Evolutionary conservation across 2,797 vertebrate species (phyloP).

Genomic region (Coregonus suidteri): DNA sequence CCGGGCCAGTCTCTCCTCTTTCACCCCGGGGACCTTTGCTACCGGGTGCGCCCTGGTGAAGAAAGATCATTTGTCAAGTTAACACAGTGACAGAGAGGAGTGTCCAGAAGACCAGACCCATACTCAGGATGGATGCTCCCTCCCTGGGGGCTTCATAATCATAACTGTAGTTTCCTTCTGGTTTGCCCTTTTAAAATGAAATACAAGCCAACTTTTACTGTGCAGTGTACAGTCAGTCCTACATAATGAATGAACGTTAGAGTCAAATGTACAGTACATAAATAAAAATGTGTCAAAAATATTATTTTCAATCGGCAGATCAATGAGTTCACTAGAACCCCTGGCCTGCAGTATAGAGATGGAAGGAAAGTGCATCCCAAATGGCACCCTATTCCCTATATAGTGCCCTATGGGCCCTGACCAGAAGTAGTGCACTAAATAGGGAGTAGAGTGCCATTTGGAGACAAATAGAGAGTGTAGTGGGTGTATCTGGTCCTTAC

Average conservation of each 20-base stretch:
- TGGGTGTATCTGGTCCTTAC: slow-evolving; percentile 69
- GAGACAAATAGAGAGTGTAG: background rate
- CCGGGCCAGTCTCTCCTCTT: slow-evolving; percentile 83
- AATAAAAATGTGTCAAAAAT: slow-evolving; percentile 14
- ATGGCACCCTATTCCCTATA: no score
- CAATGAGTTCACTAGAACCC: background rate
- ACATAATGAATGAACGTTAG: slow-evolving; percentile 25
- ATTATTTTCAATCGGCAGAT: background rate
- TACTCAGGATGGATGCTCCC: background rate
- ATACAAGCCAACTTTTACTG: slow-evolving; percentile 1
- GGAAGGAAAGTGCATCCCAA: background rate
- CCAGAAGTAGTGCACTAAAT: no score
- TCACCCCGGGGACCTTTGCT: slow-evolving; percentile 93
- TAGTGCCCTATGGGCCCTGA: no score
- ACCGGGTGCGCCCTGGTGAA: slow-evolving; percentile 87
- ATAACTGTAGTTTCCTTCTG: slow-evolving; percentile 25
- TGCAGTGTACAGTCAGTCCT: slow-evolving; percentile 37
- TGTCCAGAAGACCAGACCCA: background rate
- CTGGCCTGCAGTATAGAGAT: background rate
- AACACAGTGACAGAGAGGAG: background rate
- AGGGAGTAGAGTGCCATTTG: background rate
- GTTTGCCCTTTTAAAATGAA: background rate
- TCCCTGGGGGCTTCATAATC: background rate
- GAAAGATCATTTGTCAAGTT: slow-evolving; percentile 25
- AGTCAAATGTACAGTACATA: slow-evolving; percentile 3